Base-by-base conservation (phyloP, 2,113 vertebrate genomes). In the Myiopsitta monachus region DNA sequence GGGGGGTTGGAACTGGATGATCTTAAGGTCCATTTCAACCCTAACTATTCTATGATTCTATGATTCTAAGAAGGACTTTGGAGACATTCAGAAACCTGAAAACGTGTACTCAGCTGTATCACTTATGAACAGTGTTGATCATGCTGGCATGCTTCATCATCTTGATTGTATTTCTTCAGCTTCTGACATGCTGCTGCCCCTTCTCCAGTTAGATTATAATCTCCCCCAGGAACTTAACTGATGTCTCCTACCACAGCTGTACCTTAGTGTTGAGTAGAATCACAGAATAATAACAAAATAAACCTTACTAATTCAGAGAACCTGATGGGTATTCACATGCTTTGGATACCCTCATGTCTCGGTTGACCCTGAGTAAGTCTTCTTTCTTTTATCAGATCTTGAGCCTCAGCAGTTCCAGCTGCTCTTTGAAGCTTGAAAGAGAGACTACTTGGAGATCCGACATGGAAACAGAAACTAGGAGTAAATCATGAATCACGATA, bases 111-210 rank as follows among this genome's bases (percentile, higher is more conserved):
- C 38, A 39, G 15, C 6, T 36, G 14, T 41, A 17, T 16, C 19
- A 13, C 23, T 49, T 46, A 46, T 47, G 18, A 0, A 28, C 7
- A 9, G 2, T 26, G 69, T 55, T 39, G 69, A 1, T 3, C 47
- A 18, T 63, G 6, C 6, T 31, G 18, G 15, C 11, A 9, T 13
- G 11, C 4, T 81, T 77, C 7, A n/a, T 76, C 1, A 1, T 26
- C n/a, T n/a, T 73, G 26, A 8, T 6, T 67, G 9, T 36, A 36
- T 33, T 87, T 76, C 26, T 87, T 62, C 14, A 86, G 12, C 23
- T 33, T 86, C n/a, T 43, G 19, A 66, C 7, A 22, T 69, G 22
- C 21, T 79, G 5, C 46, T 88, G 10, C 23, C 2, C 68, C 23
- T 74, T 76, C 24, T 70, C 24, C 19, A 62, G 10, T 15, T 31